Base-by-base conservation (phyloP, 2,113 vertebrate genomes). In the Anseranas semipalmata region DNA sequence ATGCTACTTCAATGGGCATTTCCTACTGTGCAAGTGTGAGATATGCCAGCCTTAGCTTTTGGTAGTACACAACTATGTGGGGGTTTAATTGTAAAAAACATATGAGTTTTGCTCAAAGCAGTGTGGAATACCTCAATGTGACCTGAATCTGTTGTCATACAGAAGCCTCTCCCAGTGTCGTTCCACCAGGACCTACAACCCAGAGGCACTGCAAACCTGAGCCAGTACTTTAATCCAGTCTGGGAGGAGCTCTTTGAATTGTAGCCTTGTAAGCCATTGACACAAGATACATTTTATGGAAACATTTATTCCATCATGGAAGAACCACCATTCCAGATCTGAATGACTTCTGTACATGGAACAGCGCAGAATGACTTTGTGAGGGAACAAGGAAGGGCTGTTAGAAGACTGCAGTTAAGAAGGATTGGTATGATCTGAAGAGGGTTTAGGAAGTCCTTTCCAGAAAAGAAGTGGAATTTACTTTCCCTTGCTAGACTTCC, bases 61-160 rank as follows among this genome's bases (percentile, higher is more conserved):
- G 60, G n/a, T 63, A 22, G 28, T 15, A 25, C 35, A 80, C 37
- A 86, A 24, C 32, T 37, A 7, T 19, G 9, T 39, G 59, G 41
- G 21, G 56, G 13, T 73, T 35, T 66, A 88, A 13, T n/a, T 92
- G 53, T 18, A 58, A 22, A 58, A 90, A 77, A 84, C 18, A 12
- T 6, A 67, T n/a, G 65, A 24, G 52, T 92, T 95, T 95, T 88
- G n/a, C 79, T 74, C 33, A 15, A 8, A 28, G 62, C 75, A 35
- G 15, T 0, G 3, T 46, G 65, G 43, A 86, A 55, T 12, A 27
- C 17, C 50, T 93, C 56, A 63, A 68, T 72, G 59, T 84, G 83
- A 95, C 66, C 80, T 89, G 73, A 46, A 81, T 87, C 32, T 81
- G 21, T 6, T 86, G 86, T 83, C 88, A 66, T 45, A 88, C 45